Conservation (phyloP, 2,797 vertebrate genomes). For the Crocodylus rhombifer region DNA sequence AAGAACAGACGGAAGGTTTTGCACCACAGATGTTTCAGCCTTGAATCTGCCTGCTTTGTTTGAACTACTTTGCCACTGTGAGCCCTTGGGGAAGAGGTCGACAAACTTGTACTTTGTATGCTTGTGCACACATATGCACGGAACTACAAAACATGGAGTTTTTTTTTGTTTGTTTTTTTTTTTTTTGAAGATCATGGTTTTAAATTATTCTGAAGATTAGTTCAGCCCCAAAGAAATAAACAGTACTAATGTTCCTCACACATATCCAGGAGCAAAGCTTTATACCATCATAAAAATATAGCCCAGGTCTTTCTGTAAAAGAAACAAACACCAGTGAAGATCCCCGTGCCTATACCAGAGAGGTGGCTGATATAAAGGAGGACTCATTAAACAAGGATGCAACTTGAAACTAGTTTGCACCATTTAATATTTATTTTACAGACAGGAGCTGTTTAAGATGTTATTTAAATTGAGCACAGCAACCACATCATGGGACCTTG, state of each 20-base stretch:
- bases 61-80: background rate
- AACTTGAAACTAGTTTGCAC: background rate
- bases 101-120: background rate
- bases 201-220: background rate
- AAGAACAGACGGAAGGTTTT: background rate
- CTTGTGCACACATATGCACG: too few relatives aligned
- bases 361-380: background rate
- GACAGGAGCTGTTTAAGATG: background rate
- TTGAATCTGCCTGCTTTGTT: background rate
- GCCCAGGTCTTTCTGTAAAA: background rate
- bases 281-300: background rate
- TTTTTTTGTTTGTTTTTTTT: too few relatives aligned
- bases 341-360: background rate
- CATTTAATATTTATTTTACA: background rate
- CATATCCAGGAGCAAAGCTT: background rate
- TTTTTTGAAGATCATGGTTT: background rate
- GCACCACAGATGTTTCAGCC: background rate
- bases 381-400: background rate
- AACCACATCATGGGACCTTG: background rate
- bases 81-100: background rate
- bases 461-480: background rate
- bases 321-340: background rate
- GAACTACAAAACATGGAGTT: too few relatives aligned
- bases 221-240: background rate
- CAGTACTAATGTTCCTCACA: background rate